Evolutionary conservation across 2,797 vertebrate species (phyloP).

Genomic region (Characodon lateralis): DNA sequence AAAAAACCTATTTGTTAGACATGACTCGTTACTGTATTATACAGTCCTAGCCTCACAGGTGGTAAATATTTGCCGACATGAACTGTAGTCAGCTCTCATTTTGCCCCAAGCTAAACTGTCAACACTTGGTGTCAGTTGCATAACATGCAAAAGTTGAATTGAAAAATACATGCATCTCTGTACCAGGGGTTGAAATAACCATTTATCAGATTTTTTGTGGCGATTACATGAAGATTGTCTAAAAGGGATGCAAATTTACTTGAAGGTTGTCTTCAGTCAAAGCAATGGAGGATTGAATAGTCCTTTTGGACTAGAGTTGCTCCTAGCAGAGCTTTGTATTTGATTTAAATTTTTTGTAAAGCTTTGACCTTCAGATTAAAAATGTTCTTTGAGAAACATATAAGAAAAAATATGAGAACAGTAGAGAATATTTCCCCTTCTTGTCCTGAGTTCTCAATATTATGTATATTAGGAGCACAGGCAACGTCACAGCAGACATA

Average conservation of each 20-base stretch:
- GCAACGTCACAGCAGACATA: neutral
- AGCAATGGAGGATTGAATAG: conserved; percentile 4
- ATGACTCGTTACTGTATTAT: conserved; percentile 1
- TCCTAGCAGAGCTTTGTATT: conserved; percentile 2
- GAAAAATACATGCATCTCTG: neutral
- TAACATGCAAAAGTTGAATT: conserved; percentile 1
- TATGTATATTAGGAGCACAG: neutral
- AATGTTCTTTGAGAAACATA: neutral
- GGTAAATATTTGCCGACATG: conserved; percentile 1
- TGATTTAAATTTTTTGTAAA: conserved; percentile 14
- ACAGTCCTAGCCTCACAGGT: neutral
- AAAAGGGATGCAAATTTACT: conserved; percentile 20
- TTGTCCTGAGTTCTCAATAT: neutral
- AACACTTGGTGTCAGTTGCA: conserved; percentile 9
- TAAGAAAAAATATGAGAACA: neutral
- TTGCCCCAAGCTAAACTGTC: neutral
- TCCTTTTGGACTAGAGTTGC: conserved; percentile 11
- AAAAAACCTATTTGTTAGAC: conserved; percentile 1
- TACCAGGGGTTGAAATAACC: neutral
- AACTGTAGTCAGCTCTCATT: conserved; percentile 3
- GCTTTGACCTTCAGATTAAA: neutral
- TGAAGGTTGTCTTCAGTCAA: neutral
- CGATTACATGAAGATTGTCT: neutral
- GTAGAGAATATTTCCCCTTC: neutral
- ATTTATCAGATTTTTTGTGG: neutral